Conservation (phyloP, 2,888 invertebrate species). For the Steinernema carpocapsae region DNA sequence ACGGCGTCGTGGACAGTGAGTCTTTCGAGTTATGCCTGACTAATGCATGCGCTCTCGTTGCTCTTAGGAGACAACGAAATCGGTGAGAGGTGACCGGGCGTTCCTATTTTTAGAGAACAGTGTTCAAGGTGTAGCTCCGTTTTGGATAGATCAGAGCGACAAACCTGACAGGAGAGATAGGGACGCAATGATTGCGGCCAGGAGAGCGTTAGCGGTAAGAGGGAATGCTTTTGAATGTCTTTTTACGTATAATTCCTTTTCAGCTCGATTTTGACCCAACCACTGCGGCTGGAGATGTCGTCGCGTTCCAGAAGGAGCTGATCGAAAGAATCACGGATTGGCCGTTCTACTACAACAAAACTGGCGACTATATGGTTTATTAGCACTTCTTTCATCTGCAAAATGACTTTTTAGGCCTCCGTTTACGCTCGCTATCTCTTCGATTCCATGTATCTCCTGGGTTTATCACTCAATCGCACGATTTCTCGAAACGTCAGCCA, state of each 20-base stretch:
- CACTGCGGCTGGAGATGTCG: constrained; percentile 11
- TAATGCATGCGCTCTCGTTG: not conserved
- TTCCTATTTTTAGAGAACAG: constrained; percentile 22
- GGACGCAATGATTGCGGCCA: constrained; percentile 39
- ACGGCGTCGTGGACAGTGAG: not conserved
- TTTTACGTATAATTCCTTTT: too few species aligned
- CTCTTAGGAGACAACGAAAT: not conserved
- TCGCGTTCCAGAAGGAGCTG: not conserved
- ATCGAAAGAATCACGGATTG: not conserved
- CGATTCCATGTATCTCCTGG: constrained; percentile 36
- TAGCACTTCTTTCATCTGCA: not conserved
- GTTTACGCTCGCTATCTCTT: constrained; percentile 26
- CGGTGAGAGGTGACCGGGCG: constrained; percentile 2
- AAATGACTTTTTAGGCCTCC: constrained; percentile 34
- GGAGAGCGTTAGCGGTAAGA: constrained; percentile 25
- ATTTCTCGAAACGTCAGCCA: not conserved
- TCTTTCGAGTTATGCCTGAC: constrained; percentile 9
- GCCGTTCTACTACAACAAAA: constrained; percentile 33
- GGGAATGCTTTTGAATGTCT: too few species aligned
- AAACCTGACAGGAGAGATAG: constrained; percentile 42
- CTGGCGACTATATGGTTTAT: not conserved
- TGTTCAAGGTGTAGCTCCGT: constrained; percentile 39
- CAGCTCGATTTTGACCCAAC: constrained; percentile 15
- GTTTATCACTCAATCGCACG: not conserved
- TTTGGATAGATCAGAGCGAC: constrained; percentile 43